Base-by-base conservation (phyloP, 2,797 vertebrate genomes). In the Bufotes viridis region DNA sequence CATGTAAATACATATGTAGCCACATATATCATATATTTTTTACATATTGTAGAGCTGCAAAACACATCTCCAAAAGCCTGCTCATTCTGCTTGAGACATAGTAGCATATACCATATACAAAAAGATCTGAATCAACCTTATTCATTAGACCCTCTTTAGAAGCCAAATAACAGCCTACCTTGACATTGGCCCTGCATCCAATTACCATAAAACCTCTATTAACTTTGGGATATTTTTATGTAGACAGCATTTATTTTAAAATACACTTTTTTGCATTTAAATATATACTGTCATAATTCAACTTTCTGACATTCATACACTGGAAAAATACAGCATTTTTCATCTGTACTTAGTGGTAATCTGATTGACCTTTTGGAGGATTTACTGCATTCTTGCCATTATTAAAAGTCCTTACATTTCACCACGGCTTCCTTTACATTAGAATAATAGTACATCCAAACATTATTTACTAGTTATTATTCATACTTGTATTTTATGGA, bases 381-480 rank as follows among this genome's bases (percentile, higher is more conserved):
- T 82, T 65, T 82, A 24, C 65, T 65, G 42, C 81, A 26, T n/a
- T 65, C 80, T 51, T 49, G n/a, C 60, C 22, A 34, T 67, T 82
- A 63, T 65, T 82, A 65, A 42, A 78, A 53, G 18, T 55, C 51
- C 51, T 78, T 7, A 10, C 75, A 78, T 24, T 57, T 57, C 22
- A 57, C 51, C 53, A 78, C 24, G 7, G 75, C 55, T 78, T 26
- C 53, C 74, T 78, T 78, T 57, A 53, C 51, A 24, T 78, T 78
- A n/a, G 15, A 7, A 20, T 22, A 58, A 2, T 22, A 63, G 29
- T 34, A 11, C 24, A 9, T 67, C 63, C 63, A 67, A 67, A 26
- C 65, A 67, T 24, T 26, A 26, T 67, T 67, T 67, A 9, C 18
- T 61, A 22, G 60, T 61, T 22, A 63, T 63, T 63, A 63, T 63